Evolutionary conservation across 2,888 invertebrate species (phyloP).

Genomic region (Sicus ferrugineus): DNA sequence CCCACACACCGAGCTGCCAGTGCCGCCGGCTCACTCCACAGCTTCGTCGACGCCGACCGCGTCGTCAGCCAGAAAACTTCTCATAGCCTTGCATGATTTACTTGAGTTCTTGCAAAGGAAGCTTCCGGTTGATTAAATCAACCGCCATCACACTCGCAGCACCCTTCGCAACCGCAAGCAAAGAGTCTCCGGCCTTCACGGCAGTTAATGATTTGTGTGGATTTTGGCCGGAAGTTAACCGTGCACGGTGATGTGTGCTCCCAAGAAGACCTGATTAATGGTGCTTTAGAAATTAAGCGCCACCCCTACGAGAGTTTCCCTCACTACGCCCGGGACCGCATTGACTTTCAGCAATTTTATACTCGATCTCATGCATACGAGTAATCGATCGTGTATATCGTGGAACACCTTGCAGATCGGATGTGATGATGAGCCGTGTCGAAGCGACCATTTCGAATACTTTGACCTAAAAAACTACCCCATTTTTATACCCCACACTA

Average conservation of each 20-base stretch:
- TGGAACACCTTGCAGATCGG: too few relatives aligned
- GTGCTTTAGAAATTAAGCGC: not conserved
- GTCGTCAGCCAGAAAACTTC: not conserved
- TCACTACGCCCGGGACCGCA: too few relatives aligned
- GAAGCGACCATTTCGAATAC: too few relatives aligned
- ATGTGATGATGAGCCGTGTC: too few relatives aligned
- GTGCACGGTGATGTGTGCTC: too few relatives aligned
- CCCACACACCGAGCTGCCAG: not conserved
- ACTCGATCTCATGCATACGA: too few relatives aligned
- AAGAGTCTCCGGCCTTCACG: not conserved
- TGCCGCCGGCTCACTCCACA: not conserved
- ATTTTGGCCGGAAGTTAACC: slow-evolving; percentile 4
- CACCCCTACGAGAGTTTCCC: not conserved
- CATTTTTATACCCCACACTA: too few relatives aligned
- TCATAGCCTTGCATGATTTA: slow-evolving; percentile 30
- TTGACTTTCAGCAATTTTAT: too few relatives aligned
- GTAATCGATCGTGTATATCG: too few relatives aligned
- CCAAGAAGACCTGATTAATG: too few relatives aligned
- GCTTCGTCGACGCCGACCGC: not conserved
- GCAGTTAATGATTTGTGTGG: not conserved
- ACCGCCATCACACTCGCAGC: not conserved
- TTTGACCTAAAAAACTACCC: too few relatives aligned
- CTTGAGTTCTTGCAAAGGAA: slow-evolving; percentile 18
- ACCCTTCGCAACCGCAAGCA: not conserved
- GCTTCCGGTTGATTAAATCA: slow-evolving; percentile 16